Evolutionary conservation across 2,888 invertebrate species (phyloP).

Genomic region (Andrena dorsata): DNA sequence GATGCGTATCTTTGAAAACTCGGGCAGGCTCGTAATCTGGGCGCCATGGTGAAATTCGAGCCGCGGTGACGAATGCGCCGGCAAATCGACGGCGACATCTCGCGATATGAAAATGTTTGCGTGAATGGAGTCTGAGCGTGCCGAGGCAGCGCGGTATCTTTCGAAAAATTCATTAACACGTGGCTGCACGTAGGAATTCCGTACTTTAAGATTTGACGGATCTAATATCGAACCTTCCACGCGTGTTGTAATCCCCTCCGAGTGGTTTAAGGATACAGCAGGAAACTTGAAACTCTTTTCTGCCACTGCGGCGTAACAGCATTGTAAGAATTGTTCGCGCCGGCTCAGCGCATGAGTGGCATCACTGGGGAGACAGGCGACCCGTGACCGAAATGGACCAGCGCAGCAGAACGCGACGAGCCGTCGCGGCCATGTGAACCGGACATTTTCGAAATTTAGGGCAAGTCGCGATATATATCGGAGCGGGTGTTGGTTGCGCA

Average conservation of each 20-base stretch:
- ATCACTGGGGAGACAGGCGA: slow-evolving; percentile 18
- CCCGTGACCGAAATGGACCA: slow-evolving; percentile 21
- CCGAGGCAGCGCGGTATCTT: not conserved
- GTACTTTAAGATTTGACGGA: too few relatives aligned
- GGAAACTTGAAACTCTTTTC: not conserved
- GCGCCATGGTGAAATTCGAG: slow-evolving; percentile 3
- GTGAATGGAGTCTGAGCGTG: not conserved
- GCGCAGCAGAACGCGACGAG: slow-evolving; percentile 32
- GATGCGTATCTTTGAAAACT: slow-evolving; percentile 18
- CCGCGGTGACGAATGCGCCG: not conserved
- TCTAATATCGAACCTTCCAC: too few relatives aligned
- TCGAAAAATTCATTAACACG: slow-evolving; percentile 5
- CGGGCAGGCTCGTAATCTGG: not conserved
- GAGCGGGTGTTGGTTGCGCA: slow-evolving; percentile 55
- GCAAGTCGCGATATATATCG: slow-evolving; percentile 64
- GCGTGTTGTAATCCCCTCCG: too few relatives aligned
- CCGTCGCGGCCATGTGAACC: slow-evolving; percentile 33
- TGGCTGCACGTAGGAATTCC: not conserved
- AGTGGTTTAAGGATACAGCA: too few relatives aligned
- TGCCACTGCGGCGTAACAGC: not conserved
- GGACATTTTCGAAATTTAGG: slow-evolving; percentile 73
- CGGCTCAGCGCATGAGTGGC: not conserved
- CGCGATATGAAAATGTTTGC: not conserved
- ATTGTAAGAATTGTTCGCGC: not conserved
- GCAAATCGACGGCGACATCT: not conserved